Conservation (phyloP, 2,797 vertebrate genomes). For the Eidolon dupreanum region DNA sequence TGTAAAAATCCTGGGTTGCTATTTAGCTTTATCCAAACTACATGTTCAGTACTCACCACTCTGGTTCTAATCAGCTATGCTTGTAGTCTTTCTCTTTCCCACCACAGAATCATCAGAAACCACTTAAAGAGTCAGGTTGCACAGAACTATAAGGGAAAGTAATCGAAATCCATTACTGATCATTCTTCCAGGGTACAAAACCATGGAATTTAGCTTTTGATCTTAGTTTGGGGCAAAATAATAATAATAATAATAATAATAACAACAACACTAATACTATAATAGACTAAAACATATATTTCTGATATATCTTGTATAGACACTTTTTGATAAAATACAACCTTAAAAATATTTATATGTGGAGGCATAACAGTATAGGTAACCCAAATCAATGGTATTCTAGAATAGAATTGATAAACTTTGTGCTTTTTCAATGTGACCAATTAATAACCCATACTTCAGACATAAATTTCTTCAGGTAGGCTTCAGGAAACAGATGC, state of each 20-base stretch:
- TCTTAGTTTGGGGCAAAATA: background rate
- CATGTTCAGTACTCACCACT: background rate
- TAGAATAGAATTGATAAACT: background rate
- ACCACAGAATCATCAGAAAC: background rate
- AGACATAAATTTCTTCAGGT: background rate
- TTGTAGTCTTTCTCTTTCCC: background rate
- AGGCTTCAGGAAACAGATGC: background rate
- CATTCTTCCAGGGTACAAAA: background rate
- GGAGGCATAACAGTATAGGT: background rate
- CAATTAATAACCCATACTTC: background rate
- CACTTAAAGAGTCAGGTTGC: background rate
- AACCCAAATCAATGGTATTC: background rate
- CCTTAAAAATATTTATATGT: background rate
- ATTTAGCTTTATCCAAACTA: background rate
- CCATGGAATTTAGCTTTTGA: background rate
- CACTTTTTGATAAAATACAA: background rate
- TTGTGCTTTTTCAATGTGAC: constrained; percentile 29
- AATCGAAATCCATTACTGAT: background rate
- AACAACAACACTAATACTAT: background rate
- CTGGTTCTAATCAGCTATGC: background rate
- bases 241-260: background rate
- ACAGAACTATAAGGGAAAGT: background rate
- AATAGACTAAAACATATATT: background rate
- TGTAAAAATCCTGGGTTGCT: background rate
- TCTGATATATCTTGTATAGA: background rate